Base-by-base conservation (phyloP, 2,797 vertebrate species). In the Siniperca scherzeri region DNA sequence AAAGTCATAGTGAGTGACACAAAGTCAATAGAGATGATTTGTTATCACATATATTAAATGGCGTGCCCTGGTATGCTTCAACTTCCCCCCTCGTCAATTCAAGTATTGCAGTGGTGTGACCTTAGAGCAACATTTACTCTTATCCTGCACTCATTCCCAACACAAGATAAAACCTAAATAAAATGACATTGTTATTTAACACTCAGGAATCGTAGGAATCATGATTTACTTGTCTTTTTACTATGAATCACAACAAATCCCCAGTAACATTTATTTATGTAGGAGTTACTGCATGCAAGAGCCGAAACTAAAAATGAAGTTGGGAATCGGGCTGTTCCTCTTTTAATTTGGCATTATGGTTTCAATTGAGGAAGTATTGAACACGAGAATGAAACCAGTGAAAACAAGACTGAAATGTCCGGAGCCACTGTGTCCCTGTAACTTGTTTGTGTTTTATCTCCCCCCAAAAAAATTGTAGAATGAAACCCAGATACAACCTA, bases 281-380 rank as follows among this genome's bases (percentile, higher is more conserved):
- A 76, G 86, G 77, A 76, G 48, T 85, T 59, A 59, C 38, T 83
- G 76, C 71, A 81, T 42, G 52, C 61, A 77, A 57, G 55, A 68
- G 83, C 66, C 2, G 84, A 94, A 95, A 94, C 90, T 85, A 95
- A 95, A 95, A 95, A 91, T 88, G 90, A 95, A 92, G 93, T 95
- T 93, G 89, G 84, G 91, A 92, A 77, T 83, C 40, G 25, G 60
- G 3, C 64, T 86, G 93, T 96, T 96, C 96, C 95, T 84, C 90
- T 95, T 96, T 96, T 94, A 87, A 57, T 89, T 33, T 80, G 82
- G 78, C 84, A 83, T 87, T 84, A 82, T 91, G 92, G 89, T 89
- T 90, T 74, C 3, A 84, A 89, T 91, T 92, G 93, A 92, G 95
- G 96, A 96, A 96, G 93, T 93, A 65, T 22, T 85, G 86, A 91